Percentiles rank a stretch among this genome's conserved stretches.
Conservation (phyloP, 2,888 invertebrate genomes). For the Drosophila nr. perissopoda region DNA sequence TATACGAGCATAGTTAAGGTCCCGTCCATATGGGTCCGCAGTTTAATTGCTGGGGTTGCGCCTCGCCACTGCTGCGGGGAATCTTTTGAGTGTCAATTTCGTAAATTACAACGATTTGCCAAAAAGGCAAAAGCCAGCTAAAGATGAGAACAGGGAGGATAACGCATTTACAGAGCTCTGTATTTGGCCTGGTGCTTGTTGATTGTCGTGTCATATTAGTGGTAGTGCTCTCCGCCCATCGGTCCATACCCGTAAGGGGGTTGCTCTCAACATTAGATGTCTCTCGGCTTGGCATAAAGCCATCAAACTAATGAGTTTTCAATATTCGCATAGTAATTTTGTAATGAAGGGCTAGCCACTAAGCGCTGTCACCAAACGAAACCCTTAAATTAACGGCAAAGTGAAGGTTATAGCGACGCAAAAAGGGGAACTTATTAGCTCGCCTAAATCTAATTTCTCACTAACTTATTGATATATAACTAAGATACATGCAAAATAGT, state of each 20-base stretch:
- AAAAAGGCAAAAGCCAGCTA: conserved; percentile 48
- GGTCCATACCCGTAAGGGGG: conserved; percentile 14
- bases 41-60: conserved; percentile 72
- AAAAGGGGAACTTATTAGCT: neutral
- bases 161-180: conserved; percentile 14
- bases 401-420: neutral
- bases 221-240: conserved; percentile 13
- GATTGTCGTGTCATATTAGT: conserved; percentile 53
- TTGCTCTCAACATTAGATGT: conserved; percentile 32
- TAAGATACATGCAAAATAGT: neutral
- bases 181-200: conserved; percentile 36
- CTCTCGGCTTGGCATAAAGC: conserved; percentile 44
- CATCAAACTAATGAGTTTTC: conserved; percentile 74
- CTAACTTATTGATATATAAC: neutral
- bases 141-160: neutral
- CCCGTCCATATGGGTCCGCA: conserved; percentile 63
- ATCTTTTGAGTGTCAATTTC: conserved; percentile 79
- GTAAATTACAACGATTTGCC: conserved; percentile 79
- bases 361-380: conserved; percentile 1
- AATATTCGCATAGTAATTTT: conserved; percentile 62
- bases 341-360: conserved; percentile 48
- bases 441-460: neutral
- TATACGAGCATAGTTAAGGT: neutral
- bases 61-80: conserved; percentile 33
- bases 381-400: neutral